These are phyloP conservation scores for Aspidoscelis tigris DNA, from an alignment of 2,113 vertebrate species.

Conservation along the genomic window DNA sequence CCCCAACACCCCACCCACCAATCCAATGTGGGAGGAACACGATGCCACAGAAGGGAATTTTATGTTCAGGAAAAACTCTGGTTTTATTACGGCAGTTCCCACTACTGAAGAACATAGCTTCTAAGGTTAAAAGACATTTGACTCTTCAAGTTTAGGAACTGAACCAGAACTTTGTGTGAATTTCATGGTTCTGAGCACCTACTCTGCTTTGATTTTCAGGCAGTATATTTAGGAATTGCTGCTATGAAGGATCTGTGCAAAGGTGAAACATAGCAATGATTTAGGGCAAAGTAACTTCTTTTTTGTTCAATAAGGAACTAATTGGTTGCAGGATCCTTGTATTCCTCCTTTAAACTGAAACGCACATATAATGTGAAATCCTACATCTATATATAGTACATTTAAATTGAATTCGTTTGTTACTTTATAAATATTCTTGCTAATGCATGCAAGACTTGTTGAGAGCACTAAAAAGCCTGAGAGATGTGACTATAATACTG, in stretches of 20 bases:
- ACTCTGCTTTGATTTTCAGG: constrained; percentile 20
- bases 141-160: not conserved
- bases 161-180: not conserved
- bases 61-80: not conserved
- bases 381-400: constrained; percentile 60
- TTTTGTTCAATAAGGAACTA: constrained; percentile 37
- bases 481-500: constrained; percentile 71
- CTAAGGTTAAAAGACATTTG: not conserved
- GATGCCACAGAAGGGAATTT: no score
- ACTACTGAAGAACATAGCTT: not conserved
- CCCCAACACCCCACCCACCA: not conserved
- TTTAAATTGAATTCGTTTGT: constrained; percentile 62
- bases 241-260: constrained; percentile 44
- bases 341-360: constrained; percentile 69
- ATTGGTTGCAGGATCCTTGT: constrained; percentile 58
- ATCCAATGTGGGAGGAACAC: not conserved
- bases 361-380: constrained; percentile 76
- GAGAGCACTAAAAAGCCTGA: constrained; percentile 67
- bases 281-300: not conserved
- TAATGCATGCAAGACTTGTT: constrained; percentile 69
- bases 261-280: constrained; percentile 18
- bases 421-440: constrained; percentile 73
- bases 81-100: not conserved
- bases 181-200: not conserved
- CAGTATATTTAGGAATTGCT: constrained; percentile 62